Evolutionary conservation across 2,888 invertebrate genomes (phyloP), one percentile per base, ranked within the genome.

Genomic region (Eudemis profundana): DNA sequence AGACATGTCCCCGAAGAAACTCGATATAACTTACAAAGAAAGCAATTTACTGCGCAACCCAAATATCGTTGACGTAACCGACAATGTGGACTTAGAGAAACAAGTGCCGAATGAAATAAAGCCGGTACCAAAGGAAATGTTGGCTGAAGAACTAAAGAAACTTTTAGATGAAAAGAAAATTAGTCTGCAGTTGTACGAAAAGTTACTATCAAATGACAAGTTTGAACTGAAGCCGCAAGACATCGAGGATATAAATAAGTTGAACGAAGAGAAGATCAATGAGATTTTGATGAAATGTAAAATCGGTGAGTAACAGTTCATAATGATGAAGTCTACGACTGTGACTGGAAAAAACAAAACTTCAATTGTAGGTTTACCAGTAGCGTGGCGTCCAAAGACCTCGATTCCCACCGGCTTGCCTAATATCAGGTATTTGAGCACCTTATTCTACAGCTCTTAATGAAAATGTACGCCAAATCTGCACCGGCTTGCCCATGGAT

Each of bases 171-270:
- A 91, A 54, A 77, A 84, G n/a, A 89, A 89, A 73, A 87, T 93
- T 65, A 90, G 83, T 69, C 72, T 81, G 62, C 72, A 74, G 10
- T 75, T 93, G 67, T 90, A 88, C 61, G 78, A 85, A 4, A 93
- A 93, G 70, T 74, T 93, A 66, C 82, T 82, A 1, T 87, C 92
- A 0, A 86, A 89, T 47, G 82, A 86, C 54, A 89, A 84, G 67
- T 92, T 93, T 65, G 85, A 89, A 54, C 72, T 93, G 68, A 82
- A 87, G n/a, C 81, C 86, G 0, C 77, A 81, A n/a, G 93, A 93
- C 68, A 90, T 93, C n/a, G 85, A 86, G 0, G 84, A 90, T 63
- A 85, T 93, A 40, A 93, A 93, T 71, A 84, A 85, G 67, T 74
- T 93, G 69, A 83, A 78, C 2, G 82, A 86, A 38, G 81, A 83